These are phyloP conservation scores for Diorhabda carinulata DNA, from an alignment of 1,140 invertebrate genomes.

Conservation along the genomic window DNA sequence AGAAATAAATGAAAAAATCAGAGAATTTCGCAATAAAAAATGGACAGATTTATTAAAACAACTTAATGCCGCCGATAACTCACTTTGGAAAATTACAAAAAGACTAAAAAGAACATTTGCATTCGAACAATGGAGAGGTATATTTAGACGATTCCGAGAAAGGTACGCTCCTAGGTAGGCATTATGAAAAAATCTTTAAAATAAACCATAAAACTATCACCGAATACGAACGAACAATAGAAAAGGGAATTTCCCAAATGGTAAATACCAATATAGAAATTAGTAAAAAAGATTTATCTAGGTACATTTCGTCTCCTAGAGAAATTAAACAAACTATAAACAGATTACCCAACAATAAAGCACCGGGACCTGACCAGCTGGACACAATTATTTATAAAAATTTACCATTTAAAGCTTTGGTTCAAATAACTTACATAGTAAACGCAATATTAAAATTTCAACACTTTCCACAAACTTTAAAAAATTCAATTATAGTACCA, in stretches of 20 bases:
- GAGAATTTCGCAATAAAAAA: not conserved
- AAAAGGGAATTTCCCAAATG: too few species aligned
- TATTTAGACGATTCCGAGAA: too few species aligned
- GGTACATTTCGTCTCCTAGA: too few species aligned
- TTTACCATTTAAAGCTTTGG: slow-evolving; percentile 25
- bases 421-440: slow-evolving; percentile 31
- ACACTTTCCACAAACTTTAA: slow-evolving; percentile 39
- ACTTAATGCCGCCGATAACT: not conserved
- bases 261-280: too few species aligned
- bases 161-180: too few species aligned
- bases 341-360: slow-evolving; percentile 27
- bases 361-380: slow-evolving; percentile 39
- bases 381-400: slow-evolving; percentile 34
- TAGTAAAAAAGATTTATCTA: too few species aligned
- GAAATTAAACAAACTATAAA: too few species aligned
- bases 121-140: not conserved
- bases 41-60: not conserved
- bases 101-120: not conserved
- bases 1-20: not conserved
- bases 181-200: too few species aligned
- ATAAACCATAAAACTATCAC: too few species aligned
- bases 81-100: not conserved
- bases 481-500: slow-evolving; percentile 35
- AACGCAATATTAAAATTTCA: slow-evolving; percentile 32
- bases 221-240: too few species aligned